Conservation (phyloP, 2,113 vertebrate genomes). For the Willisornis vidua region DNA sequence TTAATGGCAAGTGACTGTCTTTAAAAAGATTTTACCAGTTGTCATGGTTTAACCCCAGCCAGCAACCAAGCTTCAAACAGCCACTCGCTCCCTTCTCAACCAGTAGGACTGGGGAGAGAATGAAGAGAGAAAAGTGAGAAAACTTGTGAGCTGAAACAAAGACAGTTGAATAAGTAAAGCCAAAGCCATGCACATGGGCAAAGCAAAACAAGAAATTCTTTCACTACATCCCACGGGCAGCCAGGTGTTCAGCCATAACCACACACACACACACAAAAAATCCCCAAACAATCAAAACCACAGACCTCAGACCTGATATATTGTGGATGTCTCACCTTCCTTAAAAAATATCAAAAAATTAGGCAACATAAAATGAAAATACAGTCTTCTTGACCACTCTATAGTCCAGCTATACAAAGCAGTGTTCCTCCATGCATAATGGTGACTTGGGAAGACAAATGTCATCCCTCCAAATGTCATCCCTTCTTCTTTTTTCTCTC, state of each 20-base stretch:
- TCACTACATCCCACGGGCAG: rapidly evolving
- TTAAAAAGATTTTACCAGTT: not conserved
- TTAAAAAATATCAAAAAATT: no score
- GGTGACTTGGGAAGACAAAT: not conserved
- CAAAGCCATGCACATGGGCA: rapidly evolving
- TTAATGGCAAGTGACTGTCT: not conserved
- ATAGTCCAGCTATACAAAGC: no score
- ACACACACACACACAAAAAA: no score
- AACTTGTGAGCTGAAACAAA: not conserved
- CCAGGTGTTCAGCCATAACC: not conserved
- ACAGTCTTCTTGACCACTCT: no score
- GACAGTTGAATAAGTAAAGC: not conserved
- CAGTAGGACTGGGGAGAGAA: not conserved
- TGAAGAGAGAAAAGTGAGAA: not conserved
- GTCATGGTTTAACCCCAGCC: not conserved
- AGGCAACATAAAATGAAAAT: no score
- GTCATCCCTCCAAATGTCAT: not conserved
- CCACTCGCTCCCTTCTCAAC: not conserved
- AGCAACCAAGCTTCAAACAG: not conserved
- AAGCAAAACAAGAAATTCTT: not conserved
- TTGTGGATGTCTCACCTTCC: no score
- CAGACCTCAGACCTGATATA: no score
- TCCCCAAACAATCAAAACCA: no score
- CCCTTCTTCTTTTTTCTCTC: not conserved
- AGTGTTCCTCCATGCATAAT: not conserved